Conservation (phyloP, 2,888 invertebrate genomes). For the Cryptus armator region DNA sequence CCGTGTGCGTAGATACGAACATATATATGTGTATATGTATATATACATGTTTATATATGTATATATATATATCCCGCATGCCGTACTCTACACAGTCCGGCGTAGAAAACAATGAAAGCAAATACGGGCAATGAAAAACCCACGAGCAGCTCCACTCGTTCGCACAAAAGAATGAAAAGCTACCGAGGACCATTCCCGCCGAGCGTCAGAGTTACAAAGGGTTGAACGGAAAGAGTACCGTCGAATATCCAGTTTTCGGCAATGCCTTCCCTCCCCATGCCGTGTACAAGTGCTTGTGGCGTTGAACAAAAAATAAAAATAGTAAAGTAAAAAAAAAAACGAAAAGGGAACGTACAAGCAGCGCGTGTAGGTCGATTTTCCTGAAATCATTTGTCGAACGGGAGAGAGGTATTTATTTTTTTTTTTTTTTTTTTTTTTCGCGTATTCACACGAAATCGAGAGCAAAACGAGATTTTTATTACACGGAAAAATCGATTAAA, state of each 20-base stretch:
- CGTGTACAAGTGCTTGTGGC: conserved; percentile 36
- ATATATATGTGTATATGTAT: no score
- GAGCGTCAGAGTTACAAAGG: conserved; percentile 78
- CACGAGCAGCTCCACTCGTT: conserved; percentile 71
- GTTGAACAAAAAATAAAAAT: conserved; percentile 72
- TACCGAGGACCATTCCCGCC: conserved; percentile 45
- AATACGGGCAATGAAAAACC: conserved; percentile 82
- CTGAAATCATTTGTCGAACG: conserved; percentile 64
- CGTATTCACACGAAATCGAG: conserved; percentile 51
- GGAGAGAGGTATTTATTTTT: no score
- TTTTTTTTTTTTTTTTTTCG: not conserved
- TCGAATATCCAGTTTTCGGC: conserved; percentile 74
- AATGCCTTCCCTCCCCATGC: conserved; percentile 11
- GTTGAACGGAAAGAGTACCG: conserved; percentile 76
- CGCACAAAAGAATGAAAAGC: conserved; percentile 77
- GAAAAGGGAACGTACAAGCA: conserved; percentile 21
- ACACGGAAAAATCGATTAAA: conserved; percentile 69
- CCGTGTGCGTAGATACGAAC: not conserved
- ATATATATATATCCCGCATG: conserved; percentile 17
- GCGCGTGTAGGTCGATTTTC: conserved; percentile 28
- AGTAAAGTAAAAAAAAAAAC: conserved; percentile 7
- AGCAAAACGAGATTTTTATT: conserved; percentile 65
- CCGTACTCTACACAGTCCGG: conserved; percentile 6
- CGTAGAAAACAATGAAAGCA: conserved; percentile 81
- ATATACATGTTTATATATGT: no score